Evolutionary conservation across 1,140 invertebrate genomes (phyloP), one percentile per base, ranked within the genome.

Genomic region (Halotydeus destructor): DNA sequence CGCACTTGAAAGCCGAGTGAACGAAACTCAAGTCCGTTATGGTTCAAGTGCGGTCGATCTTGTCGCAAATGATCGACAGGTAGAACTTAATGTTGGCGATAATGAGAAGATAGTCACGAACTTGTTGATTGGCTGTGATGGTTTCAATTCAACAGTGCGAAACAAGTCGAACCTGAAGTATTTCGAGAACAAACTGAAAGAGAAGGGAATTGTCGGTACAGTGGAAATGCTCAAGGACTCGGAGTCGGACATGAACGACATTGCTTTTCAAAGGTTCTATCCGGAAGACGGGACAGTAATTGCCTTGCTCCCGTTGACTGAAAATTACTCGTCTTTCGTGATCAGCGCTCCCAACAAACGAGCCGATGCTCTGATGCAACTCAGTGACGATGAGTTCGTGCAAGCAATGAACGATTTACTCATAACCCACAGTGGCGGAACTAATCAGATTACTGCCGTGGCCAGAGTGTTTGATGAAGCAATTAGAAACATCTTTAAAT

Each of bases 41-140:
- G 26, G 21, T 4, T 25, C 44, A 23, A 25, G 11, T 37, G 21
- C 38, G 5, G 16, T 9, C n/a, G 32, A 36, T 22, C 35, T 46
- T 27, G 14, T n/a, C 6, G 32, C n/a, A 5, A 42, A 30, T 32
- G 28, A 32, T 40, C 14, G 12, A 11, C 12, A 45, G 11, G 24
- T 40, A n/a, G 19, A 41, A 14, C 11, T 32, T 11, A 38, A 12
- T 21, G 5, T 14, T 19, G 18, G 2, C 1, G 26, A 34, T 23
- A 21, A 38, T 25, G 6, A 34, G n/a, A 21, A n/a, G 12, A n/a
- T 40, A 3, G 16, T 21, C 16, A 43, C 45, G 12, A 22, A 9
- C 6, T 30, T 49, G 5, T 18, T 49, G 21, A 38, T 49, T 24
- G 47, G 44, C 23, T 48, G 47, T 31, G 47, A 49, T 34, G 47